Conservation (phyloP, 2,888 invertebrate genomes). For the Spialia ferax region DNA sequence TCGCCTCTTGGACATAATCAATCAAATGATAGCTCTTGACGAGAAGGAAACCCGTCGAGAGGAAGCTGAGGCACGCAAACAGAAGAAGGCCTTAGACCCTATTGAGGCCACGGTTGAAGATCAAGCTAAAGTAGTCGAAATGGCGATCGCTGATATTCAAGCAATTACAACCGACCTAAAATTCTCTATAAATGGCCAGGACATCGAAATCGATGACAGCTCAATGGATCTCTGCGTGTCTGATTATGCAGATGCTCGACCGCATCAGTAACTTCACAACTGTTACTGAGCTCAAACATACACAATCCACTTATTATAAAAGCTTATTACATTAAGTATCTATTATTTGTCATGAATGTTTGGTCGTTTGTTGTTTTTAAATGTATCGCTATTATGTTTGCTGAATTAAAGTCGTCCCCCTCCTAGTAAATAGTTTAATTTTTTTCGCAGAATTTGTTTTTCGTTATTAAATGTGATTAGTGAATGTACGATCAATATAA, state of each 20-base stretch:
- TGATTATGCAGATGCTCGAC: neutral
- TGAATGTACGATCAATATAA: too few species aligned
- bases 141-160: neutral
- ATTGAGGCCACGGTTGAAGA: neutral
- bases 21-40: slow-evolving; percentile 15
- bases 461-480: too few species aligned
- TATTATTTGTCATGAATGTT: neutral
- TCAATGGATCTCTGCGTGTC: neutral
- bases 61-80: neutral
- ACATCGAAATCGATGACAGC: neutral
- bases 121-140: neutral
- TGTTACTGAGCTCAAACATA: neutral
- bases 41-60: neutral
- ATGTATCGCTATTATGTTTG: neutral
- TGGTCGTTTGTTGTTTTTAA: neutral
- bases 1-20: slow-evolving; percentile 26
- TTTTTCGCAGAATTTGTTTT: too few species aligned
- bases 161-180: neutral
- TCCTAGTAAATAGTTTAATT: neutral
- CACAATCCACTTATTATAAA: neutral
- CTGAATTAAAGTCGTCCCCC: neutral
- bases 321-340: neutral
- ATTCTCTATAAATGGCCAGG: neutral
- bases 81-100: neutral
- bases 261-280: neutral